phyloP scores from a whole-genome alignment of 2,888 invertebrate species.

The Eilema depressum region DNA sequence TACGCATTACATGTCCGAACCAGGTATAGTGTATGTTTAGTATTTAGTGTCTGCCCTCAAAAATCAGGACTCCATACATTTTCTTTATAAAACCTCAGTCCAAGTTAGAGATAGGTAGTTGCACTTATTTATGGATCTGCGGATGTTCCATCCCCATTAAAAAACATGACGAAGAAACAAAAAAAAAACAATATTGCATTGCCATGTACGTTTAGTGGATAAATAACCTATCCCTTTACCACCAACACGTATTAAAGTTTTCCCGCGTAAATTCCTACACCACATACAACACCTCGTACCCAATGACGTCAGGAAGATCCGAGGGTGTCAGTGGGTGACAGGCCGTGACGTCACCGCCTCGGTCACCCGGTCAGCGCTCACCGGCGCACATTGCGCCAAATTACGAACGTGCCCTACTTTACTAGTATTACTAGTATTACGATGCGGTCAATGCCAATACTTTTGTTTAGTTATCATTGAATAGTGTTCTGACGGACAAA shows the following conservation, averaged over 20 bases:
- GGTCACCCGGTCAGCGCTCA: constrained; percentile 20
- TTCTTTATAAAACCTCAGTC: too few relatives aligned
- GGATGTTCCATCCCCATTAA: too few relatives aligned
- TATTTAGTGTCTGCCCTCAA: too few relatives aligned
- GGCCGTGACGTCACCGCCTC: constrained; percentile 34
- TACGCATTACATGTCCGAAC: too few relatives aligned
- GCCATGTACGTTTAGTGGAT: not conserved
- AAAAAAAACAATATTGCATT: not conserved
- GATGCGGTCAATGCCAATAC: constrained; percentile 14
- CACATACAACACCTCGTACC: not conserved
- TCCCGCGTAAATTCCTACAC: not conserved
- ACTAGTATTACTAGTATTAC: not conserved
- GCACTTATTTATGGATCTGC: too few relatives aligned
- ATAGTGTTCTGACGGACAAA: not conserved
- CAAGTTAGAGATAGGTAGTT: too few relatives aligned
- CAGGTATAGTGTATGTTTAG: too few relatives aligned
- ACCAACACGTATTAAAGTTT: not conserved
- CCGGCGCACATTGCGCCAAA: constrained; percentile 25
- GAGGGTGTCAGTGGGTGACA: constrained; percentile 35
- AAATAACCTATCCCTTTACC: not conserved
- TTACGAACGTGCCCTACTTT: constrained; percentile 25
- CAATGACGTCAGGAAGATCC: constrained; percentile 7
- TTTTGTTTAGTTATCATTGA: constrained; percentile 13
- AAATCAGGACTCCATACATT: too few relatives aligned
- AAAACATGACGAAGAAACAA: not conserved